phyloP scores from a whole-genome alignment of 2,113 vertebrate genomes.

The Lasiurus cinereus region DNA sequence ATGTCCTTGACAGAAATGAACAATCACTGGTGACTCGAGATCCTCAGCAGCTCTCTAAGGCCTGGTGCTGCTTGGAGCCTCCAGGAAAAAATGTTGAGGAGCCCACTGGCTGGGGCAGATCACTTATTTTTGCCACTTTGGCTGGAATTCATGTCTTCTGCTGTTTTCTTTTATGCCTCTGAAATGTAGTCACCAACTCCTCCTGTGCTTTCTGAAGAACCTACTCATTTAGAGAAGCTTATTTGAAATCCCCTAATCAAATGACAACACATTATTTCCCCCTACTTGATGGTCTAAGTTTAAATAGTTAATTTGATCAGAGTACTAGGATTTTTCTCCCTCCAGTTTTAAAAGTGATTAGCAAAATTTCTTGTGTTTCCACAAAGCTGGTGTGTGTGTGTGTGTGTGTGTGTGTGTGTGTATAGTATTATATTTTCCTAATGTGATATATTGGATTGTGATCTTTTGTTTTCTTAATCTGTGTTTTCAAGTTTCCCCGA shows the following conservation, averaged over 20 bases:
- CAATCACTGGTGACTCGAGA: conserved; percentile 44
- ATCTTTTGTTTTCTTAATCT: background rate
- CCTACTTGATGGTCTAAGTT: background rate
- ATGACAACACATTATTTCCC: background rate
- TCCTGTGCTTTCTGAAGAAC: conserved; percentile 9
- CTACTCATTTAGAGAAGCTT: conserved; percentile 25
- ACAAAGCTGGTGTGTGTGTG: background rate
- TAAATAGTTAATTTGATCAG: conserved; percentile 5
- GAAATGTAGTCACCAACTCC: background rate
- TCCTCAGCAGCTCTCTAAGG: conserved; percentile 70
- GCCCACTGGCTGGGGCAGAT: background rate
- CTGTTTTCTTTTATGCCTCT: conserved; percentile 60
- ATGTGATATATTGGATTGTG: background rate
- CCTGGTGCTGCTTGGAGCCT: background rate
- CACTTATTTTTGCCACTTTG: conserved; percentile 67
- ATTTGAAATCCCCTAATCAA: background rate
- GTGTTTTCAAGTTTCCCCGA: background rate
- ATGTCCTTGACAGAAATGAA: conserved; percentile 67
- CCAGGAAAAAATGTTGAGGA: conserved; percentile 28
- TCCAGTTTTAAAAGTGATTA: conserved; percentile 26
- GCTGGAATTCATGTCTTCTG: conserved; percentile 10
- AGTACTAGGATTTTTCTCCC: background rate
- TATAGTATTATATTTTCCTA: background rate
- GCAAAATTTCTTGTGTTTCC: background rate
- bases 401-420: background rate